phyloP scores from a whole-genome alignment of 2,113 vertebrate genomes.

The Scortum barcoo region DNA sequence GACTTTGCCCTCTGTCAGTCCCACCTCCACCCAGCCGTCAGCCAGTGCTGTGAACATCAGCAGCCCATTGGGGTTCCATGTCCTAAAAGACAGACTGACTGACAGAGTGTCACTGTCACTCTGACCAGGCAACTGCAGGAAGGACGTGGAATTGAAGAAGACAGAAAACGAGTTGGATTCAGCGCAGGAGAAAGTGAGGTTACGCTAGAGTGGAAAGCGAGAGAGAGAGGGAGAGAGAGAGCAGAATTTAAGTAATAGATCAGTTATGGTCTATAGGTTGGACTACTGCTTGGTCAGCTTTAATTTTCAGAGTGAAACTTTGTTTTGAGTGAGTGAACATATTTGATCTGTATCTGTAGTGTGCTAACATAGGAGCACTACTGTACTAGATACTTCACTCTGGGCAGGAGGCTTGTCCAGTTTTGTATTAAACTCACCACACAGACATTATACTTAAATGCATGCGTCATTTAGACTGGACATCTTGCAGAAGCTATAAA shows the following conservation, averaged over 20 bases:
- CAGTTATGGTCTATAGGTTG: not conserved
- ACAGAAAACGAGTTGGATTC: slow-evolving; percentile 92
- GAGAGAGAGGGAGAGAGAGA: not conserved
- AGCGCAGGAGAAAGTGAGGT: slow-evolving; percentile 93
- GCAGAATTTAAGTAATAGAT: not conserved
- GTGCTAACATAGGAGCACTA: too few species aligned
- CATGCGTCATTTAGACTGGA: too few species aligned
- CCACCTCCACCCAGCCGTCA: slow-evolving; percentile 92
- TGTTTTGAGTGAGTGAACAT: too few species aligned
- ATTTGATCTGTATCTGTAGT: too few species aligned
- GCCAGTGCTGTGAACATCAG: slow-evolving; percentile 91
- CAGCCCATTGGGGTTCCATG: slow-evolving; percentile 94
- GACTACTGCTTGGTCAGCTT: not conserved
- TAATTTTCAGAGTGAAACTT: too few species aligned
- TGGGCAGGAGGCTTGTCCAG: too few species aligned
- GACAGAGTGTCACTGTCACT: slow-evolving; percentile 89
- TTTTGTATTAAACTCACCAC: too few species aligned
- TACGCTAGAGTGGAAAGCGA: slow-evolving; percentile 82
- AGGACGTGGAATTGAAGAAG: slow-evolving; percentile 96
- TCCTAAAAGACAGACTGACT: slow-evolving; percentile 93
- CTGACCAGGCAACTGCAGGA: slow-evolving; percentile 91
- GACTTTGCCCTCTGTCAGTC: slow-evolving; percentile 91
- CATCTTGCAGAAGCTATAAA: too few species aligned
- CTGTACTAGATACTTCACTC: too few species aligned
- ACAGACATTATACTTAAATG: too few species aligned